Evolutionary conservation across 2,113 vertebrate genomes (phyloP).

Genomic region (Gulo gulo): DNA sequence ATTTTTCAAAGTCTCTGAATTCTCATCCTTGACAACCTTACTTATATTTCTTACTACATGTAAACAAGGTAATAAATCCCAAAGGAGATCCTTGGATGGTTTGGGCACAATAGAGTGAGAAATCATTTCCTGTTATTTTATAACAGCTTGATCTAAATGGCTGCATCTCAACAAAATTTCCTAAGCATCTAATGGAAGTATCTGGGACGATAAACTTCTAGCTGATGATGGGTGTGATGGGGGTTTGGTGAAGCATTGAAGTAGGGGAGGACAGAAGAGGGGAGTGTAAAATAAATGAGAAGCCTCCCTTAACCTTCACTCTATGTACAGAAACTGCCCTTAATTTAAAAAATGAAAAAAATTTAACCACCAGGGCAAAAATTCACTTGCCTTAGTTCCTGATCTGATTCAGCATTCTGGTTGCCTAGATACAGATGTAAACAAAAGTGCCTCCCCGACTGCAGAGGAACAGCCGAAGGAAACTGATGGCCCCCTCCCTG

Average conservation of each 20-base stretch:
- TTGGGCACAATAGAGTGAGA: neutral
- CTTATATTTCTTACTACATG: neutral
- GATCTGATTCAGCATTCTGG: constrained; percentile 64
- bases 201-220: neutral
- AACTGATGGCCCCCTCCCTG: constrained; percentile 56
- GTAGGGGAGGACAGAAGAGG: no score
- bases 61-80: constrained; percentile 16
- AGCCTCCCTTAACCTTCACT: neutral
- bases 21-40: neutral
- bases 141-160: neutral
- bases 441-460: constrained; percentile 69
- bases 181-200: neutral
- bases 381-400: constrained; percentile 40
- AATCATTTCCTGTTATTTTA: neutral
- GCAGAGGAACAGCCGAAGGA: neutral
- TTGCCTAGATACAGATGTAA: constrained; percentile 82
- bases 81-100: neutral
- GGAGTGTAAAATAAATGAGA: neutral
- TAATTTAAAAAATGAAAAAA: neutral
- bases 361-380: neutral
- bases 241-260: fast-evolving
- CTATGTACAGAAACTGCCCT: neutral
- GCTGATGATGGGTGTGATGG: neutral
- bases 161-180: neutral
- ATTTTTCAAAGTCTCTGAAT: neutral